Conservation (phyloP, 1,140 invertebrate genomes). For the Drosophila subpulchrella region DNA sequence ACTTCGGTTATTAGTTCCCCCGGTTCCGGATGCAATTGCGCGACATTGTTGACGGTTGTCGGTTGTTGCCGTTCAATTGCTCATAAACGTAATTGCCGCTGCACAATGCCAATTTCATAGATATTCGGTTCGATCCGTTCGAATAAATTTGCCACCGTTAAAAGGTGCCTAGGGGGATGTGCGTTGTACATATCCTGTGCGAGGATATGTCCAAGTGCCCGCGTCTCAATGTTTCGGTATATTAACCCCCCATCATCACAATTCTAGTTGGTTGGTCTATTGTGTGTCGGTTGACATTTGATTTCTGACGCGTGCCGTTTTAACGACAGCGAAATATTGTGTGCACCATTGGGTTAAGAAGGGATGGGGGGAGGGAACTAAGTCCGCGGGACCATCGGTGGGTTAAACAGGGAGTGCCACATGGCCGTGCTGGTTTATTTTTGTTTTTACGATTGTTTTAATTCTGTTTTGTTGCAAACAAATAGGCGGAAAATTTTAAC, state of each 20-base stretch:
- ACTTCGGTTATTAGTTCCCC: conserved; percentile 9
- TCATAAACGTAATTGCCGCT: conserved; percentile 50
- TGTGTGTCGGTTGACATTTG: conserved; percentile 64
- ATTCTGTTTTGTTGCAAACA: conserved; percentile 79
- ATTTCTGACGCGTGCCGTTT: conserved; percentile 77
- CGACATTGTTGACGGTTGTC: conserved; percentile 11
- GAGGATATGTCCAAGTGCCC: neutral
- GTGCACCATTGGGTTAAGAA: neutral
- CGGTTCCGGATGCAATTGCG: conserved; percentile 3
- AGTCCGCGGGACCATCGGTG: neutral
- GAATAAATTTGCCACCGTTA: conserved; percentile 59
- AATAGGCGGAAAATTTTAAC: conserved; percentile 75
- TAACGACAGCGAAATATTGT: conserved; percentile 45
- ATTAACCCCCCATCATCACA: neutral
- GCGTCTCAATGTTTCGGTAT: neutral
- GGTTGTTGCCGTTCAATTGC: conserved; percentile 14
- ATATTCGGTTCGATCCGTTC: conserved; percentile 2
- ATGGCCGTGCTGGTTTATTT: conserved; percentile 61
- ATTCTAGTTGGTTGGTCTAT: conserved; percentile 7
- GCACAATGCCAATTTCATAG: conserved; percentile 32
- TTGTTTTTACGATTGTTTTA: conserved; percentile 78
- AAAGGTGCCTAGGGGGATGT: conserved; percentile 47
- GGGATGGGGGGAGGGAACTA: too few relatives aligned
- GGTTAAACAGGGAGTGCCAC: conserved; percentile 49
- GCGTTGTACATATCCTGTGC: neutral